Evolutionary conservation across 2,797 vertebrate genomes (phyloP), one percentile per base, ranked within the genome.

Genomic region (Clarias fuscus): DNA sequence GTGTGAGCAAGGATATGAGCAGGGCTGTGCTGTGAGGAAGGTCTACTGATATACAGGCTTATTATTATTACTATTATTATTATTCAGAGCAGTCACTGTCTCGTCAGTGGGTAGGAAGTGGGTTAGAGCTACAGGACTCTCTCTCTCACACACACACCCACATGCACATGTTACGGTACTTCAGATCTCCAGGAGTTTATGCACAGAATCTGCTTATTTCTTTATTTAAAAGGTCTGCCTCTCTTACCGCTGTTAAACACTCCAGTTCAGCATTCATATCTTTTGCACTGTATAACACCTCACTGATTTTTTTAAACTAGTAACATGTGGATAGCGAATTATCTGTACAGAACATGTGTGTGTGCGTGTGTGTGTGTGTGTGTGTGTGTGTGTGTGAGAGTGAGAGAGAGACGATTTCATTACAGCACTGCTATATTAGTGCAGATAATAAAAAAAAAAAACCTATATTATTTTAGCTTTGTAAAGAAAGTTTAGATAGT

Each of bases 381-480:
- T 33, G 33, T 33, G 33, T 33, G 33, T 33, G 33, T 33, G 33
- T 33, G 33, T 33, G 43, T 43, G 88, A 86, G 88, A 88, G 90
- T 89, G 89, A 81, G 88, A 86, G 88, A 88, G 90, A 89, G 89
- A 81, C 89, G 59, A 68, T 43, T 64, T 93, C 91, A 91, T 91
- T 88, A 92, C 91, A 92, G 92, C 93, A 93, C 94, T 92, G 91
- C 90, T 89, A 91, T 92, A 93, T 89, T 93, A 93, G 93, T 94
- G 91, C 89, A 89, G 90, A 91, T 80, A 84, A 33, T 33, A 33
- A 33, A 33, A 91, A 86, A 86, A 48, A 48, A 48, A 7, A 48
- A 48, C 8, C 43, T 90, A 84, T 90, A 22, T n/a, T 77, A 89
- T 91, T 88, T 92, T 84, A 91, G 89, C 84, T 88, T 92, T 93